Evolutionary conservation across 2,888 invertebrate species (phyloP), one percentile per base, ranked within the genome.

Genomic region (Perizoma affinitatum): DNA sequence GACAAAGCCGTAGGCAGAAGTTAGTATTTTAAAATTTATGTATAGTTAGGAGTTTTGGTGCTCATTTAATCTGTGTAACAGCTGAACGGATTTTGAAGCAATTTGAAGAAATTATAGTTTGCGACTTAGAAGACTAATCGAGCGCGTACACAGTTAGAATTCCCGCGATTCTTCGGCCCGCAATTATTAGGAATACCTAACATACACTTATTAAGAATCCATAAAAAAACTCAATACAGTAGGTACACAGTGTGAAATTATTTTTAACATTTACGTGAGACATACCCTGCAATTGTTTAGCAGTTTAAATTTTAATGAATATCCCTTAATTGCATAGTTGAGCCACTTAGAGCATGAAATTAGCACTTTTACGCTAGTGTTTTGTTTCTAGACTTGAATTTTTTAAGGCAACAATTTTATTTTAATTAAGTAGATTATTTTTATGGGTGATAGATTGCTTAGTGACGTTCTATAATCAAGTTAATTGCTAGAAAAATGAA

Each of bases 321-420:
- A 66, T 66, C 61, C 63, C 71, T 71, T 86, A 85, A 88, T 88
- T 85, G 79, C 75, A 79, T 73, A 74, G 73, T 75, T 66, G 71
- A 83, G 70, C 72, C 70, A 60, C 74, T 73, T 74, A 73, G 81
- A 74, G 80, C 88, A 79, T 86, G 80, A 84, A 88, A 87, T 84
- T 63, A 80, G 85, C 84, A 78, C 86, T 67, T 55, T 67, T 68
- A 58, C 57, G 60, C 54, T 61, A 59, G 51, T 58, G 54, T 58
- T 61, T 60, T 43, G 55, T 61, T 61, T 53, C 34, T 63, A 58
- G 63, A 57, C 63, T 72, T 69, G 49, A 68, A 71, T 68, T 68
- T 68, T 71, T 67, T 51, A 36, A 10, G 34, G 53, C 46, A 47
- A 48, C 65, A 61, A 63, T 63, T 62, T 63, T 54, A 47, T 43